Conservation (phyloP, 2,113 vertebrate genomes). For the Spheniscus mendiculus region DNA sequence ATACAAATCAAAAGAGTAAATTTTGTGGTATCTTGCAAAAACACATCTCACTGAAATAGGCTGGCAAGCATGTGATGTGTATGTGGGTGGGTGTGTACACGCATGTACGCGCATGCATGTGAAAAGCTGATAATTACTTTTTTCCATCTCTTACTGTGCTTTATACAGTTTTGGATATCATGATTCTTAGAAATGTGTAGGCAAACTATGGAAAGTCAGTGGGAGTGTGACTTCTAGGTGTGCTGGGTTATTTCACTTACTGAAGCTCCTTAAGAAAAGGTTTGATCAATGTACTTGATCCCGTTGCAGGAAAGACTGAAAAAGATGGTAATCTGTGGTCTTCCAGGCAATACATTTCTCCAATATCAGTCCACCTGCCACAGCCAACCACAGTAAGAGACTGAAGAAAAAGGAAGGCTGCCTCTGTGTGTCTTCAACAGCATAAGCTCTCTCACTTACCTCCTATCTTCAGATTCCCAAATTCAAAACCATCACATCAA, state of each 20-base stretch:
- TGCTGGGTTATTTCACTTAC: background rate
- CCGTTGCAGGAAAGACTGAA: background rate
- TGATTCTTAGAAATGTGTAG: background rate
- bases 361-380: background rate
- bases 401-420: background rate
- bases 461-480: background rate
- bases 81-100: fast-evolving
- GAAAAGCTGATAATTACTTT: background rate
- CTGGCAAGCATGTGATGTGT: background rate
- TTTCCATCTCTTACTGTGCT: background rate
- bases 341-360: background rate
- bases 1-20: background rate
- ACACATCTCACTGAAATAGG: background rate
- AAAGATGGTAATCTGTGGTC: background rate
- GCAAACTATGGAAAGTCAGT: background rate
- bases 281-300: background rate
- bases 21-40: background rate
- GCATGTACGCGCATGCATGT: fast-evolving
- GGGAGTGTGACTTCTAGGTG: background rate
- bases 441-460: background rate
- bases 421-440: background rate
- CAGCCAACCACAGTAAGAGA: background rate
- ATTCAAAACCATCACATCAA: background rate
- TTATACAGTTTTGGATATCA: background rate
- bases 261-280: background rate